Evolutionary conservation across 2,888 invertebrate species (phyloP).

Genomic region (Cryptocephalus moraei): DNA sequence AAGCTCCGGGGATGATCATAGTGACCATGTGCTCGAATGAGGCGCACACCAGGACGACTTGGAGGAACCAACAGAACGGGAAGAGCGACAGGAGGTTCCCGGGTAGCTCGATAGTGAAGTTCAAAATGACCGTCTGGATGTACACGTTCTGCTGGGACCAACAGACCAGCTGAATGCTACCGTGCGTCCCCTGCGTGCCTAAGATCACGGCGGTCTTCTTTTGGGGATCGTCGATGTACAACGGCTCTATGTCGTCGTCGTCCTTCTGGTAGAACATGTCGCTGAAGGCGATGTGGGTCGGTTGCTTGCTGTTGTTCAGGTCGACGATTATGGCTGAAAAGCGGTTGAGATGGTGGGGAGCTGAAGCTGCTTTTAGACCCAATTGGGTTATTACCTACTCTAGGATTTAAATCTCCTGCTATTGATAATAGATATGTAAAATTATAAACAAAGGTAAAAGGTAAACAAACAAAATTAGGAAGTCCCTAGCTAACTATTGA

Average conservation of each 20-base stretch:
- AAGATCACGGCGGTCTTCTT: constrained; percentile 27
- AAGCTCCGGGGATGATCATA: constrained; percentile 21
- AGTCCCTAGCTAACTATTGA: too few species aligned
- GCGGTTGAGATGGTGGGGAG: not conserved
- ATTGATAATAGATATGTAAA: too few species aligned
- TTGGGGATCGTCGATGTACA: constrained; percentile 19
- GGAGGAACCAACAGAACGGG: constrained; percentile 26
- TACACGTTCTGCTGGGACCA: constrained; percentile 27
- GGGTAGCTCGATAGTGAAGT: constrained; percentile 17
- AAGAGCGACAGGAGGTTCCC: constrained; percentile 27
- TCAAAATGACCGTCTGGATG: constrained; percentile 18
- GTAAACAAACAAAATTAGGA: too few species aligned
- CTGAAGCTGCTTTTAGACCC: not conserved
- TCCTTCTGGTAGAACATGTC: constrained; percentile 13
- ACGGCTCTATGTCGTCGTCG: constrained; percentile 19
- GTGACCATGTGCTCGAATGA: constrained; percentile 22
- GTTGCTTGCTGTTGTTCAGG: too few species aligned
- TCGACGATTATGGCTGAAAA: not conserved
- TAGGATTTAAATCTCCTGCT: too few species aligned
- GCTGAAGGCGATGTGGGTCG: too few species aligned
- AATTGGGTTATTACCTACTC: too few species aligned
- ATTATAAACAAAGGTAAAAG: too few species aligned
- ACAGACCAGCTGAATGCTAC: constrained; percentile 24
- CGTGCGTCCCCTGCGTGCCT: constrained; percentile 25
- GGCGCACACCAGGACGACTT: constrained; percentile 23